Evolutionary conservation across 2,797 vertebrate species (phyloP).

Genomic region (Cheracebus regulus): DNA sequence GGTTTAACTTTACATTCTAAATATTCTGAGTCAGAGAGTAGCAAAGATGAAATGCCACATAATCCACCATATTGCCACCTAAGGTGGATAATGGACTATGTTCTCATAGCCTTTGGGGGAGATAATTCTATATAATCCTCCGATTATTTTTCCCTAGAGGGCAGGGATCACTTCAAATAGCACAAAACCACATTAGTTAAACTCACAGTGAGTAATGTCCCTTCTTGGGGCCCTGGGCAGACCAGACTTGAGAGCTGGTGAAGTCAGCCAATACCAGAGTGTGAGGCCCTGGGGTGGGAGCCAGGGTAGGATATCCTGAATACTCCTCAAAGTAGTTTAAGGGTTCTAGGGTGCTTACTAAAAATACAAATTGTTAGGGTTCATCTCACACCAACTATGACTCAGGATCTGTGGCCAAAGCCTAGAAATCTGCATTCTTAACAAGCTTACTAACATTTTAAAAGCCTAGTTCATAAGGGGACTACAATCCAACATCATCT

Average conservation of each 20-base stretch:
- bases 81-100: constrained; percentile 4
- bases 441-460: not conserved
- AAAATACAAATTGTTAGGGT: not conserved
- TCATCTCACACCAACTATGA: not conserved
- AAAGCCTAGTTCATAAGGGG: not conserved
- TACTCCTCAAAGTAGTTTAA: too few species aligned
- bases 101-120: constrained; percentile 52
- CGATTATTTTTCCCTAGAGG: constrained; percentile 60
- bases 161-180: constrained; percentile 49
- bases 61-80: constrained; percentile 42
- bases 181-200: constrained; percentile 46
- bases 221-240: not conserved
- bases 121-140: constrained; percentile 70
- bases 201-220: not conserved
- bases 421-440: not conserved
- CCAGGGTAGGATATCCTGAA: not conserved
- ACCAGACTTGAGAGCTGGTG: not conserved
- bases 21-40: constrained; percentile 46
- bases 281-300: not conserved
- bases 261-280: not conserved
- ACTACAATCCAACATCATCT: not conserved
- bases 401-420: not conserved
- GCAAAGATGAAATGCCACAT: constrained; percentile 28
- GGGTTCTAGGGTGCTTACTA: not conserved
- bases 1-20: constrained; percentile 36